Conservation (phyloP, 2,888 invertebrate genomes). For the Bombylius discolor region DNA sequence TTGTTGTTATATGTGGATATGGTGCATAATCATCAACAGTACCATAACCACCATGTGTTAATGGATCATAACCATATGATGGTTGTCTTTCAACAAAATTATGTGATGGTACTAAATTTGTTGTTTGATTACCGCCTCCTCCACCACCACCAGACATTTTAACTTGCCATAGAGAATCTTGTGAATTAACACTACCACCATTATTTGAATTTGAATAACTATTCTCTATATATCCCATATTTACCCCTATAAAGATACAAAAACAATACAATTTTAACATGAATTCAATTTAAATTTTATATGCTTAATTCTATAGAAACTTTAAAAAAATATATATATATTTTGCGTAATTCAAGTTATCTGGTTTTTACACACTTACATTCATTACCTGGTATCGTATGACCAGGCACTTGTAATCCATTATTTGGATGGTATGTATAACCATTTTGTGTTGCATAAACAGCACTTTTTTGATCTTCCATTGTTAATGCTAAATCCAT, state of each 20-base stretch:
- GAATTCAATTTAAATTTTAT: no score
- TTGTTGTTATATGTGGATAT: constrained; percentile 62
- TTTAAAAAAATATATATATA: no score
- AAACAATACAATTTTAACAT: not conserved
- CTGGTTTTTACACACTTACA: constrained; percentile 45
- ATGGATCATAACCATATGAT: constrained; percentile 63
- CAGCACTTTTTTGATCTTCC: constrained; percentile 75
- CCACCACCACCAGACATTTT: constrained; percentile 71
- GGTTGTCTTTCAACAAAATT: constrained; percentile 52
- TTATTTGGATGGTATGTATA: constrained; percentile 73
- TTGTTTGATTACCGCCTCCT: constrained; percentile 50
- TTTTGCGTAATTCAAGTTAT: no score
- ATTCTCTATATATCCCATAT: constrained; percentile 83
- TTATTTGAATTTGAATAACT: constrained; percentile 88
- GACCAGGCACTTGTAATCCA: constrained; percentile 48
- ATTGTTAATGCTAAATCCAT: constrained; percentile 70
- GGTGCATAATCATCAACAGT: constrained; percentile 74
- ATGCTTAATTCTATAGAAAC: no score
- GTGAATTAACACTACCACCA: constrained; percentile 89
- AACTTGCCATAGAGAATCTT: constrained; percentile 89
- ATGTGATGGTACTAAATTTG: constrained; percentile 45
- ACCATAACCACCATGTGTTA: constrained; percentile 70
- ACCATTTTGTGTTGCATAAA: constrained; percentile 72
- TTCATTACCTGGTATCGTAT: constrained; percentile 63
- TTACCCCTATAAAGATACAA: constrained; percentile 49